Percentiles rank a stretch among this genome's conserved stretches.
phyloP scores from a whole-genome alignment of 2,113 vertebrate genomes.

The Hiodon alosoides region DNA sequence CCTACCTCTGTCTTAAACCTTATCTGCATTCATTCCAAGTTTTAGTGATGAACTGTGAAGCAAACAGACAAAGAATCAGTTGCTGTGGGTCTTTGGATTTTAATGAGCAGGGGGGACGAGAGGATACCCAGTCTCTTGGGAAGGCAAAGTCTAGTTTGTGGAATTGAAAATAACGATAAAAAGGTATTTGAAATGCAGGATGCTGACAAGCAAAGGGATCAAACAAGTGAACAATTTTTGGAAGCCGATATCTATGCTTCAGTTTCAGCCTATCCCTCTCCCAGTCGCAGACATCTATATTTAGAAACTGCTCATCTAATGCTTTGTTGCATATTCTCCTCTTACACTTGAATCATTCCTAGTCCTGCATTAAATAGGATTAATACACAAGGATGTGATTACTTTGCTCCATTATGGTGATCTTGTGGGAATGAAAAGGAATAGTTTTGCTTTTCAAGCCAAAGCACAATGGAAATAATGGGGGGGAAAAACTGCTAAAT shows the following conservation, averaged over 20 bases:
- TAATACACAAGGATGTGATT: background rate
- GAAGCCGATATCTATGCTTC: background rate
- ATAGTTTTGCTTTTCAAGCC: background rate
- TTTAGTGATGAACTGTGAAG: too few relatives aligned
- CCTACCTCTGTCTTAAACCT: too few relatives aligned
- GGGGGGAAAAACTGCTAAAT: too few relatives aligned
- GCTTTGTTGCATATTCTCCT: background rate
- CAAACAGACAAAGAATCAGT: background rate
- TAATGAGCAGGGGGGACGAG: background rate
- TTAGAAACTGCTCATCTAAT: background rate
- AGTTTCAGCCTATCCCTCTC: background rate
- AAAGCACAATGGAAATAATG: background rate
- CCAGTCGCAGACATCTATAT: slow-evolving; percentile 5
- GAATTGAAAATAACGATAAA: background rate
- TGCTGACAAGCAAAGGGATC: background rate
- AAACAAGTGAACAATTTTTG: background rate
- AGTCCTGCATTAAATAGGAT: slow-evolving; percentile 21
- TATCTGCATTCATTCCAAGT: too few relatives aligned
- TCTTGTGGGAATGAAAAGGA: background rate
- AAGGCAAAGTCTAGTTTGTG: background rate
- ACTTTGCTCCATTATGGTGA: slow-evolving; percentile 1
- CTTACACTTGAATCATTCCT: slow-evolving; percentile 15
- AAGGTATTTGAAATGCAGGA: background rate
- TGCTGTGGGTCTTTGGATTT: background rate
- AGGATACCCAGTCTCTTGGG: background rate